Base-by-base conservation (phyloP, 2,888 invertebrate species). In the Rhagonycha fulva region DNA sequence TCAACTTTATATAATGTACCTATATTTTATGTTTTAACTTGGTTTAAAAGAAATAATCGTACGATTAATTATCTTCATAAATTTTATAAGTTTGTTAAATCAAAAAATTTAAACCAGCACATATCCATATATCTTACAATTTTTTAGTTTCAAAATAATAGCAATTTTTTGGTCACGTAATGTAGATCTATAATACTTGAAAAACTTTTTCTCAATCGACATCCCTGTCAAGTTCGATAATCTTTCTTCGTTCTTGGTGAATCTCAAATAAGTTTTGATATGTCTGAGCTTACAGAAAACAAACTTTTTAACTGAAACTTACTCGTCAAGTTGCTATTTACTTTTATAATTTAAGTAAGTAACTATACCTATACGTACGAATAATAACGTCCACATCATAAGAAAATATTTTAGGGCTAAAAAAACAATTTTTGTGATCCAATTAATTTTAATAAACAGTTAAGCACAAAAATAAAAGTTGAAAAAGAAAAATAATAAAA, bases 201-300 rank as follows among this genome's bases (percentile, higher is more conserved):
- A 66, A 66, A 24, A 66, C 24, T 26, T 26, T 47, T 66, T 66
- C 63, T 26, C 63, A 66, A 66, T 66, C 63, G 63, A 66, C 26
- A 66, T 23, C 63, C 24, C 63, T 66, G 63, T 66, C 63, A 66
- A 66, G 63, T 66, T 26, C 63, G 63, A 66, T 66, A 66, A 66
- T 66, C 63, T 66, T 66, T 66, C 63, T 66, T 66, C 63, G 63
- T 26, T 66, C 63, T n/a, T 24, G 62, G 63, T 66, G 63, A 66
- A 66, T 66, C 63, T 66, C 26, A 66, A 66, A 66, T 66, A 66
- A 66, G 63, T 66, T 66, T 66, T 10, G 63, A 66, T 66, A 66
- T 66, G 26, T 66, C 26, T 66, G 63, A 26, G 63, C 63, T 26
- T 24, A 66, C 63, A 23, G n/a, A 24, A 66, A 66, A 66, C 63